Percentiles rank a stretch among this genome's conserved stretches.
Evolutionary conservation across 2,797 vertebrate genomes (phyloP).

Genomic region (Vultur gryphus): DNA sequence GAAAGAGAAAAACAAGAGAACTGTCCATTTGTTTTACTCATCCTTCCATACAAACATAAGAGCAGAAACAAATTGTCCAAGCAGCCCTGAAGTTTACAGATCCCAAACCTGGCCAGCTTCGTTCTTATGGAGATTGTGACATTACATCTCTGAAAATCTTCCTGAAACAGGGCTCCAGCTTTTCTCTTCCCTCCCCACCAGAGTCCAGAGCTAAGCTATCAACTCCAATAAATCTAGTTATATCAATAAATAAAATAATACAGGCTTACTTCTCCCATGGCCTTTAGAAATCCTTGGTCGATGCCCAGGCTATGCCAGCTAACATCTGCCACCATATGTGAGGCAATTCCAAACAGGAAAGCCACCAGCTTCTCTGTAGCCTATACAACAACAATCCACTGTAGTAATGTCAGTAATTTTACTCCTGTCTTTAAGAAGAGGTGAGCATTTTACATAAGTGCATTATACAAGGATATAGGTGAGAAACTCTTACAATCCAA

Average conservation of each 20-base stretch:
- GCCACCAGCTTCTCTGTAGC: constrained; percentile 78
- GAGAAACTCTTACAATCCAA: neutral
- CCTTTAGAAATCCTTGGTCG: constrained; percentile 75
- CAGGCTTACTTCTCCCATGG: constrained; percentile 76
- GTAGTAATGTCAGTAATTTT: neutral
- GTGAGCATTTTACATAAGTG: neutral
- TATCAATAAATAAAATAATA: neutral
- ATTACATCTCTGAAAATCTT: neutral
- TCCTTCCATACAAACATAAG: neutral
- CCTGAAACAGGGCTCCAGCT: neutral
- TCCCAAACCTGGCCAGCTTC: neutral
- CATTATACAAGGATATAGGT: neutral
- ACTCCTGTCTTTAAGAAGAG: neutral
- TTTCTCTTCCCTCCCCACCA: neutral
- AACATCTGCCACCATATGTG: constrained; percentile 79
- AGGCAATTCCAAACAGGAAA: constrained; percentile 78
- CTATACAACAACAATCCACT: constrained; percentile 49
- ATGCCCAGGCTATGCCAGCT: constrained; percentile 80
- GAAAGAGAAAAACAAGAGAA: constrained; percentile 21
- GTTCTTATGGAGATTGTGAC: neutral
- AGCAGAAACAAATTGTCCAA: neutral
- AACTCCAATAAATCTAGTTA: neutral
- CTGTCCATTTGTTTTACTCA: neutral
- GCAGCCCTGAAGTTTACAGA: neutral
- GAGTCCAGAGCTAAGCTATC: neutral